Percentiles rank a stretch among this genome's conserved stretches.
Evolutionary conservation across 2,888 invertebrate genomes (phyloP).

Genomic region (Drosophila helvetica): DNA sequence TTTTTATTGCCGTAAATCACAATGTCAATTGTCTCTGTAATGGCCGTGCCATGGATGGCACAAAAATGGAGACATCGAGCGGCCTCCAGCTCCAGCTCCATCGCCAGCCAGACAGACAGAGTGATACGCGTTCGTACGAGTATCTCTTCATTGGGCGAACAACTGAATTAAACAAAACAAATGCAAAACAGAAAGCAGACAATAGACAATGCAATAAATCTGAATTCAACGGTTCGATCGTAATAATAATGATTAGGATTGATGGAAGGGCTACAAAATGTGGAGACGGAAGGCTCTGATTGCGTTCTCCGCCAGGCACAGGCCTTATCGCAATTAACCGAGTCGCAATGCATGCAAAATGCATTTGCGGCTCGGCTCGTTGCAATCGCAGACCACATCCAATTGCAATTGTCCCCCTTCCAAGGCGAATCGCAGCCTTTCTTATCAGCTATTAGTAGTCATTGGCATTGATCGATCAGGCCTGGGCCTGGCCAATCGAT

Average conservation of each 20-base stretch:
- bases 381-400: slow-evolving; percentile 12
- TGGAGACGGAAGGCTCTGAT: not conserved
- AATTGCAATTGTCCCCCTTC: slow-evolving; percentile 43
- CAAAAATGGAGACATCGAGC: slow-evolving; percentile 38
- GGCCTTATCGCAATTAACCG: slow-evolving; percentile 30
- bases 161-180: not conserved
- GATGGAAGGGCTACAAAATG: not conserved
- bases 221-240: not conserved
- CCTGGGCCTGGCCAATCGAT: slow-evolving; percentile 49
- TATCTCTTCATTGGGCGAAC: not conserved
- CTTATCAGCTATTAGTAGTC: not conserved
- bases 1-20: slow-evolving; percentile 69
- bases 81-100: slow-evolving; percentile 21
- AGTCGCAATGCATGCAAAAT: slow-evolving; percentile 15
- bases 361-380: slow-evolving; percentile 13
- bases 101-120: no score
- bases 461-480: slow-evolving; percentile 11
- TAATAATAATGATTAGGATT: not conserved
- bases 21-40: slow-evolving; percentile 65
- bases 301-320: not conserved
- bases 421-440: slow-evolving; percentile 1
- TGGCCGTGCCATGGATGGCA: slow-evolving; percentile 48
- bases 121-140: not conserved
- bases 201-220: not conserved
- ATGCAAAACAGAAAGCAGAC: not conserved